Base-by-base conservation (phyloP, 1,140 invertebrate genomes). In the Brachionus sp. region DNA sequence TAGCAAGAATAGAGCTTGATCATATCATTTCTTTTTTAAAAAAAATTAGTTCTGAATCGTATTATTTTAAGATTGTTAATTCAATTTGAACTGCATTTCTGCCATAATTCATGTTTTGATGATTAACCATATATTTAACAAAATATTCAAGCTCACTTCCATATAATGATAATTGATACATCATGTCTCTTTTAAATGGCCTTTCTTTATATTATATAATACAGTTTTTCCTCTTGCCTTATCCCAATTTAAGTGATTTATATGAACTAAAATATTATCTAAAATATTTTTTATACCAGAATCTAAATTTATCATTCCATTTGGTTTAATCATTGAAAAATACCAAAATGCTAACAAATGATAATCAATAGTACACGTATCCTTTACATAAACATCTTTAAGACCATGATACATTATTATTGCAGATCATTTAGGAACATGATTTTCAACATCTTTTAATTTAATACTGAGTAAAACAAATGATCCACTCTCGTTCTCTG, bases 51-150 rank as follows among this genome's bases (percentile, higher is more conserved):
- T 66, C 64, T 33, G 64, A 29, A 66, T 66, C 64, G 5, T 33
- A 33, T 37, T 35, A 66, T 29, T 9, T 70, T 70, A 16, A 37
- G 29, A 37, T 70, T 70, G 33, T 70, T 33, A 35, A 35, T 70
- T n/a, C 66, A 35, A 70, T 35, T 37, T 16, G 66, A 37, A 37
- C n/a, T 37, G n/a, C 33, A 70, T 35, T 35, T 70, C 66, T 39
- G 66, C n/a, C 29, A 16, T 70, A 70, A 35, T 70, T 16, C n/a
- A 37, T 70, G 66, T 37, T 37, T 70, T 70, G 66, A 70, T 37
- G 35, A 33, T 37, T 37, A 35, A 70, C 35, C n/a, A 37, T 35
- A 37, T 70, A 70, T 37, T 37, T 70, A 35, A 70, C n/a, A 70
- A 70, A 70, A 35, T 16, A 37, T 70, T 70, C 66, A 2, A 35